Base-by-base conservation (phyloP, 2,797 vertebrate species). In the Avahi laniger region DNA sequence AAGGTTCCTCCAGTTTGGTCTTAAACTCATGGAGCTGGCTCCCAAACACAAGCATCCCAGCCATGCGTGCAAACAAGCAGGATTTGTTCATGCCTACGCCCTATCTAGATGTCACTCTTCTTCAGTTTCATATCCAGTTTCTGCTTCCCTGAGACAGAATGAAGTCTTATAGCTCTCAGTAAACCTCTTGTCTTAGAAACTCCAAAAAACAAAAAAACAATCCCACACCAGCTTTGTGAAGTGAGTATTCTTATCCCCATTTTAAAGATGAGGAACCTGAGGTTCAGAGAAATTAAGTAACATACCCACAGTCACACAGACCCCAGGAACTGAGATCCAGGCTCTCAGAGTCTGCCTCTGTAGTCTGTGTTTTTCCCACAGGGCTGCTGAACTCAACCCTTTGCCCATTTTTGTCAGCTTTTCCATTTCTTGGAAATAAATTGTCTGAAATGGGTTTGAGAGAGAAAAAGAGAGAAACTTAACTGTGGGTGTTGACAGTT, bases 121-220 rank as follows among this genome's bases (percentile, higher is more conserved):
- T 96, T 96, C 35, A 82, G 54, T 94, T 97, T 97, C 84, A 50
- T 81, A 85, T 84, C 72, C 5, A 20, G 46, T 92, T 87, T 92
- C 81, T 82, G 41, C n/a, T 73, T 95, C 57, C 35, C 65, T 87
- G 86, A 83, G 30, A 38, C 43, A 82, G 65, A 94, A 52, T 57
- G n/a, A 87, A 88, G 41, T 87, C 35, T 14, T 38, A 48, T 1
- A 17, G 14, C 35, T 17, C 28, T 97, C 65, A 78, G 5, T 61
- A 69, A 61, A 79, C 85, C 72, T 78, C 33, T 93, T 80, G n/a
- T 63, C 70, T 87, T 84, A 85, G 59, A 89, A 70, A 43, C 22
- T 26, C 5, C 57, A 22, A 72, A 57, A n/a, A 70, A 2, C 69
- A 59, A 80, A 41, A 41, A 41, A 80, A 57, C 78, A 81, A 46